Evolutionary conservation across 2,888 invertebrate species (phyloP), one percentile per base, ranked within the genome.

Genomic region (Macrophya annulata): DNA sequence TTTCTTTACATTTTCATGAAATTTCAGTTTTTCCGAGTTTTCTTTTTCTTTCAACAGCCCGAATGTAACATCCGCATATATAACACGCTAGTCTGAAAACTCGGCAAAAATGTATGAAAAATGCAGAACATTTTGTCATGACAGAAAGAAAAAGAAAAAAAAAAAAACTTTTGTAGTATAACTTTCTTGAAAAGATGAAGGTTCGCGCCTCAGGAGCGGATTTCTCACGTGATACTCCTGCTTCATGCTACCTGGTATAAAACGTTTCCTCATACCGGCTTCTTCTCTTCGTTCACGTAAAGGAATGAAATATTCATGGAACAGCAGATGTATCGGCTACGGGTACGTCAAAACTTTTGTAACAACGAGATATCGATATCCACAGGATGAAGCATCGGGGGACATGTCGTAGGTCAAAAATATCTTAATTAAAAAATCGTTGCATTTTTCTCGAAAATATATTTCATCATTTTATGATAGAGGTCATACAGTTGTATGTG

Each of bases 251-350:
- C 81, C 62, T 43, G 62, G 62, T 40, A 81, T 62, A 62, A 81
- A 81, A 81, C 62, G 62, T 81, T 81, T 62, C 43, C 81, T 40
- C 43, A 21, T 12, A 81, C 81, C 59, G 59, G 37, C 4, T 40
- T 81, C 21, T 21, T 31, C 43, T 21, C 15, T n/a, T 40, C n/a
- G 81, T 62, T 51, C 62, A 37, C 43, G 25, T 81, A 62, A 81
- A 10, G 81, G 62, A 21, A 81, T 81, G 81, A 81, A 81, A 81
- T 81, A 81, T 81, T 81, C 81, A 81, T 81, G 59, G 62, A 62
- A 62, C 37, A 21, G 81, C 81, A 81, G 81, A 62, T 81, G 81
- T 81, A 81, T 81, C 81, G 62, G 31, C 59, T 43, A 17, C 37
- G 62, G 62, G 62, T 5, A 59, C 62, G 62, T 62, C 81, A 59